Evolutionary conservation across 37 sponge, comb jelly and placozoan genomes (phyloP), one percentile per base, ranked within the genome.

Genomic region (Oopsacas minuta): DNA sequence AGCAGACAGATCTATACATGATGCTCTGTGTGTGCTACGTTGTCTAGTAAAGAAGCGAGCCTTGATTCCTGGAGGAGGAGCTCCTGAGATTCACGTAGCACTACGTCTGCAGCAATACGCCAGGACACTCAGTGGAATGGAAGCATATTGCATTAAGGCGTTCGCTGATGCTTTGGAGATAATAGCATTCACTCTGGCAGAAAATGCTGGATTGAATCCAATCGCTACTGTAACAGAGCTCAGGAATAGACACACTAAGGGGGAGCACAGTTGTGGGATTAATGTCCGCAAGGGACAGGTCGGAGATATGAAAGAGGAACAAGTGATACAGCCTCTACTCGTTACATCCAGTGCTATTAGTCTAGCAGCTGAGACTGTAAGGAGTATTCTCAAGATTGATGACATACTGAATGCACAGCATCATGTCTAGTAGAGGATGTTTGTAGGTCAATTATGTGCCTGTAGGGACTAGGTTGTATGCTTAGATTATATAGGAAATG

Each of bases 311-410:
- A 51, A 91, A 37, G 96, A 98, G 85, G 99, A 98, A 90, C 93
- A 98, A 83, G 96, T 95, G 32, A 88, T 96, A 1, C 96, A 96
- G 88, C 96, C 96, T 5, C 85, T 98, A 84, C 85, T 98, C 20
- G 99, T 98, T 38, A 93, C 96, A 34, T 90, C 90, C 25, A 96
- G 96, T 36, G 96, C 96, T 53, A 88, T 98, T 39, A 81, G 85
- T 37, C 90, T 95, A 0, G 96, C 99, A 25, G 81, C 94, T 42
- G 99, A 98, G 84, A 93, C 96, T 82, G 96, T 95, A 15, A 53
- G 99, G 83, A 92, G 96, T 83, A 95, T 98, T 75, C 83, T 98
- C 39, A 98, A 98, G 87, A 95, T 98, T 81, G 99, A 98, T 83
- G 99, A 98, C 81, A 91, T 98, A 28, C 94, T 98, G 81, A 90